phyloP scores from a whole-genome alignment of 53 echinoderm and acorn worm genomes.

The Hippasteria phrygiana region DNA sequence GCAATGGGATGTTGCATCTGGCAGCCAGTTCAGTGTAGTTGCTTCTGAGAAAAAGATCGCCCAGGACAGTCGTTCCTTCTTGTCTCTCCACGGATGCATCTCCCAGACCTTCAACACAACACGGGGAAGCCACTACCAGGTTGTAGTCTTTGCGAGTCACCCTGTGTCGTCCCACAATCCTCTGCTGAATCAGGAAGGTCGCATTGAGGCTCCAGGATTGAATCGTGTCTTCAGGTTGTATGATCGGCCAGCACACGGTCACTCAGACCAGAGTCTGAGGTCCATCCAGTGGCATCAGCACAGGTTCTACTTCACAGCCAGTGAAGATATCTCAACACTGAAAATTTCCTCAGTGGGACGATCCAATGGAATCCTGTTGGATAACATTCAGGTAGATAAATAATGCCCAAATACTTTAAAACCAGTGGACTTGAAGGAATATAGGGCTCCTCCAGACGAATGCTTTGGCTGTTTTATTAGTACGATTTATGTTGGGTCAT shows the following conservation, averaged over 20 bases:
- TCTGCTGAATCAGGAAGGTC: slow-evolving; percentile 59
- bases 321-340: slow-evolving; percentile 22
- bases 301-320: slow-evolving; percentile 61
- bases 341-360: slow-evolving; percentile 47
- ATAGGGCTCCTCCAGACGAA: no score
- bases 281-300: slow-evolving; percentile 60
- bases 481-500: no score
- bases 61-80: slow-evolving; percentile 25
- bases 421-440: neutral
- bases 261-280: slow-evolving; percentile 1
- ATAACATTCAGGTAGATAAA: slow-evolving; percentile 34
- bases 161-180: slow-evolving; percentile 26
- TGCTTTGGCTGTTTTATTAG: no score
- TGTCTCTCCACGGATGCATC: slow-evolving; percentile 40
- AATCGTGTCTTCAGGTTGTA: slow-evolving; percentile 59
- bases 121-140: slow-evolving; percentile 48
- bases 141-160: slow-evolving; percentile 45
- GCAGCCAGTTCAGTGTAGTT: neutral
- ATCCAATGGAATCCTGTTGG: slow-evolving; percentile 51
- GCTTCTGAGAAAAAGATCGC: neutral
- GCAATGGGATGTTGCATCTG: neutral
- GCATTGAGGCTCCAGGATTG: slow-evolving; percentile 54
- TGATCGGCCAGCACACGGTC: neutral
- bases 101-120: slow-evolving; percentile 33
- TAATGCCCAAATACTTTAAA: neutral